Evolutionary conservation across 2,888 invertebrate genomes (phyloP).

Genomic region (Cheilosia soror): DNA sequence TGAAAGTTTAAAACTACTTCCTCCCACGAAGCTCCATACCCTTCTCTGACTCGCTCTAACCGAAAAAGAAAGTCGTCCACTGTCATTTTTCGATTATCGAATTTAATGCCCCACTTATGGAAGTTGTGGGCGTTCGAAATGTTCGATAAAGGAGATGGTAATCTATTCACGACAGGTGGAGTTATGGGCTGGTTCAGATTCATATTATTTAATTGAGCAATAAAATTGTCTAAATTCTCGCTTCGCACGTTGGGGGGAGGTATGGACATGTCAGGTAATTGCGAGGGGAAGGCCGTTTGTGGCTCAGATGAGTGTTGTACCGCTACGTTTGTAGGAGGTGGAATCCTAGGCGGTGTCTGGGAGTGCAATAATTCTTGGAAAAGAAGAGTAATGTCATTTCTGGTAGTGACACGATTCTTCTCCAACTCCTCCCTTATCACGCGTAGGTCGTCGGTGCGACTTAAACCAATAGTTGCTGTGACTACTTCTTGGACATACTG

Average conservation of each 20-base stretch:
- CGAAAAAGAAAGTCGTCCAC: neutral
- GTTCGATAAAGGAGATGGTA: neutral
- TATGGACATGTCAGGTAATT: neutral
- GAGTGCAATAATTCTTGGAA: no score
- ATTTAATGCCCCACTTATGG: neutral
- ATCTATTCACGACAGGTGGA: fast-evolving
- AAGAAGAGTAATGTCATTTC: no score
- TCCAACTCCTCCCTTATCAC: no score
- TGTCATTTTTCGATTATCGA: neutral
- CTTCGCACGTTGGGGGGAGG: neutral
- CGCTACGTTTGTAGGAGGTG: no score
- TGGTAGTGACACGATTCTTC: no score
- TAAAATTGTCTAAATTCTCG: neutral
- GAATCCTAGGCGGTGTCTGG: no score
- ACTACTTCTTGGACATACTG: no score
- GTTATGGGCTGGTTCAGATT: neutral
- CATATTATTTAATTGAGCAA: neutral
- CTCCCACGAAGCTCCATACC: neutral
- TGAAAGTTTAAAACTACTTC: neutral
- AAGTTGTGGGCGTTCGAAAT: neutral
- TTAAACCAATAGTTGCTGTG: no score
- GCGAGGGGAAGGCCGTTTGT: no score
- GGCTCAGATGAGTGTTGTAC: neutral
- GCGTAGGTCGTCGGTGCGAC: no score
- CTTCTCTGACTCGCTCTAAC: neutral